phyloP scores from a whole-genome alignment of 2,888 invertebrate species.

The Micoletzkya japonica region DNA sequence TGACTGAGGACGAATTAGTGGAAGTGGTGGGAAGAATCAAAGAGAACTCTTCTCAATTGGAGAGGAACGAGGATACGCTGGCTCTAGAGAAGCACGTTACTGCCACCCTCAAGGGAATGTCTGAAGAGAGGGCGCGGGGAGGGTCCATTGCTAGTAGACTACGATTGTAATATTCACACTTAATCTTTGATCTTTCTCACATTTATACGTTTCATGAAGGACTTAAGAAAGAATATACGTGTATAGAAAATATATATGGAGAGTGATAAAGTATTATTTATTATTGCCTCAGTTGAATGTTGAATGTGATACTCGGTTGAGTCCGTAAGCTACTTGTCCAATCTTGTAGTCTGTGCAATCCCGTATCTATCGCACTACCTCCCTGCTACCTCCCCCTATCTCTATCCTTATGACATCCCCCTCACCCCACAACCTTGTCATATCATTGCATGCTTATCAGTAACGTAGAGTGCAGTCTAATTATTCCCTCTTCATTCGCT shows the following conservation, averaged over 20 bases:
- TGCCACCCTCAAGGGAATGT: constrained; percentile 35
- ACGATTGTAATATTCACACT: constrained; percentile 21
- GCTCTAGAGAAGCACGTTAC: constrained; percentile 93
- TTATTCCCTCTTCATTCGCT: neutral
- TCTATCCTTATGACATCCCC: no score
- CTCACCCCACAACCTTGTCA: no score
- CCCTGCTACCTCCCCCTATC: neutral
- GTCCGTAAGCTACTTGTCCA: neutral
- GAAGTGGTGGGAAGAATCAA: constrained; percentile 86
- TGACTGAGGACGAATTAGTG: constrained; percentile 73
- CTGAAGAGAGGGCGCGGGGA: constrained; percentile 4
- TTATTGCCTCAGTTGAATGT: no score
- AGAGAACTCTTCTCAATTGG: constrained; percentile 88
- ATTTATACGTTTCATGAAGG: no score
- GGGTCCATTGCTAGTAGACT: constrained; percentile 5
- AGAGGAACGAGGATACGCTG: constrained; percentile 83
- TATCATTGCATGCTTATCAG: no score
- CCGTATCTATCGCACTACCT: neutral
- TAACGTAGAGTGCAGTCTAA: neutral
- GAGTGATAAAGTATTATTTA: no score
- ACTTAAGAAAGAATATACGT: no score
- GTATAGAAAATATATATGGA: no score
- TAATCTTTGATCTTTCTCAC: no score
- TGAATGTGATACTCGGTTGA: no score
- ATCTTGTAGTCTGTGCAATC: neutral